phyloP scores from a whole-genome alignment of 37 sponge, comb jelly and placozoan genomes.

The Eunapius fragilis region DNA sequence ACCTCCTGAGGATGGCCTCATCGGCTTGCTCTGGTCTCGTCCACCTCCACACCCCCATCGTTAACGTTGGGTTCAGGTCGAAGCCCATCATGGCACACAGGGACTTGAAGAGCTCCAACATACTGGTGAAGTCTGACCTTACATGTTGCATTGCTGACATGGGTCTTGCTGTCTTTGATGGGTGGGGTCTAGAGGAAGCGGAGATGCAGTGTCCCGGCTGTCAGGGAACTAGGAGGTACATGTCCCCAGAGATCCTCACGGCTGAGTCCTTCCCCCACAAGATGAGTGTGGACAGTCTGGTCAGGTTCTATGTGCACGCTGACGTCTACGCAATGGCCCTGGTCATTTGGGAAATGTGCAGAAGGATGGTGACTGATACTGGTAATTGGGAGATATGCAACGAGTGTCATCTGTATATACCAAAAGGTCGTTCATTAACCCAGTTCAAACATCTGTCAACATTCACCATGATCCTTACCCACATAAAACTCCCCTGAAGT shows the following conservation, averaged over 20 bases:
- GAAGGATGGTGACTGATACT: constrained; percentile 4
- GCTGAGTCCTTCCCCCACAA: constrained; percentile 65
- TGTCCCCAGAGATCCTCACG: constrained; percentile 93
- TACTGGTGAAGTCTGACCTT: constrained; percentile 83
- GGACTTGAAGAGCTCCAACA: constrained; percentile 91
- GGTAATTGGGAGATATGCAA: not conserved
- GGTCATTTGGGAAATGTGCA: constrained; percentile 87
- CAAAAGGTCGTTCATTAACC: not conserved
- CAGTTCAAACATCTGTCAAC: not conserved
- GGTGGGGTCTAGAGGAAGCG: not conserved
- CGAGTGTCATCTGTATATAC: not conserved
- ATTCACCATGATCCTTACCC: not conserved
- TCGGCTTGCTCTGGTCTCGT: not conserved
- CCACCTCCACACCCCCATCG: not conserved
- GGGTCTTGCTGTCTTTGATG: constrained; percentile 73
- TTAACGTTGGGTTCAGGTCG: not conserved
- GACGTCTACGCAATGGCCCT: constrained; percentile 92
- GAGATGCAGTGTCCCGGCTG: not conserved
- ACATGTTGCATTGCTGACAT: constrained; percentile 93
- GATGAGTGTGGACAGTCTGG: constrained; percentile 2
- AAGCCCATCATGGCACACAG: constrained; percentile 83
- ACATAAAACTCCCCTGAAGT: not conserved
- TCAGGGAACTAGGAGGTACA: constrained; percentile 90
- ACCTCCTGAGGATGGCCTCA: not conserved
- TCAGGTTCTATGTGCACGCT: constrained; percentile 71